phyloP scores from a whole-genome alignment of 2,797 vertebrate genomes.

The Sebastes itinus region DNA sequence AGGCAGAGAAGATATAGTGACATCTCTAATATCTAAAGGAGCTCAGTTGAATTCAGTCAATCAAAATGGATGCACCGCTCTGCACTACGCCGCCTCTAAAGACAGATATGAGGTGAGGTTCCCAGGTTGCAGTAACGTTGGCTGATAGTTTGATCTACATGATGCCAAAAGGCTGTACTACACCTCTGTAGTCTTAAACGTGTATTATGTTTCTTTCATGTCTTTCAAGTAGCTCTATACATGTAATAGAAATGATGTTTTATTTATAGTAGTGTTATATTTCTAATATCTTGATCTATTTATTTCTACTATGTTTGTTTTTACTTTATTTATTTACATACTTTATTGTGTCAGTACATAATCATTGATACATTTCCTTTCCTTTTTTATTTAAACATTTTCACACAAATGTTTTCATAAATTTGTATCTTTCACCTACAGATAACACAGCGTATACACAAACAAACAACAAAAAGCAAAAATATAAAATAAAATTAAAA shows the following conservation, averaged over 20 bases:
- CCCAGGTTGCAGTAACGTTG: neutral
- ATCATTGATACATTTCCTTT: too few relatives aligned
- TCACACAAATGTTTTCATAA: too few relatives aligned
- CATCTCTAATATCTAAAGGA: constrained; percentile 87
- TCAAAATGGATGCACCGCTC: constrained; percentile 93
- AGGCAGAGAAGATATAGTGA: constrained; percentile 93
- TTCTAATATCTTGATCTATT: neutral
- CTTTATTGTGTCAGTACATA: too few relatives aligned
- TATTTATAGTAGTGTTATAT: neutral
- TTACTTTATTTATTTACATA: too few relatives aligned
- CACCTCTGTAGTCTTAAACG: neutral
- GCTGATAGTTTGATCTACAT: neutral
- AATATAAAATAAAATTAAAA: too few relatives aligned
- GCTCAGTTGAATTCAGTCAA: constrained; percentile 93
- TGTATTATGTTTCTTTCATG: neutral
- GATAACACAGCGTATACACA: too few relatives aligned
- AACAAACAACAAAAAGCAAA: too few relatives aligned
- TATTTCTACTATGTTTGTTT: neutral
- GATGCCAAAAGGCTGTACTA: neutral
- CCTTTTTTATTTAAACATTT: too few relatives aligned
- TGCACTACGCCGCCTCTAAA: constrained; percentile 97
- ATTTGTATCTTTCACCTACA: too few relatives aligned
- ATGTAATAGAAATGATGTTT: neutral
- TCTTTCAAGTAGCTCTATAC: neutral
- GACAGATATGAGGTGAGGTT: constrained; percentile 91